Base-by-base conservation (phyloP, 2,888 invertebrate genomes). In the Ethmia dodecea region DNA sequence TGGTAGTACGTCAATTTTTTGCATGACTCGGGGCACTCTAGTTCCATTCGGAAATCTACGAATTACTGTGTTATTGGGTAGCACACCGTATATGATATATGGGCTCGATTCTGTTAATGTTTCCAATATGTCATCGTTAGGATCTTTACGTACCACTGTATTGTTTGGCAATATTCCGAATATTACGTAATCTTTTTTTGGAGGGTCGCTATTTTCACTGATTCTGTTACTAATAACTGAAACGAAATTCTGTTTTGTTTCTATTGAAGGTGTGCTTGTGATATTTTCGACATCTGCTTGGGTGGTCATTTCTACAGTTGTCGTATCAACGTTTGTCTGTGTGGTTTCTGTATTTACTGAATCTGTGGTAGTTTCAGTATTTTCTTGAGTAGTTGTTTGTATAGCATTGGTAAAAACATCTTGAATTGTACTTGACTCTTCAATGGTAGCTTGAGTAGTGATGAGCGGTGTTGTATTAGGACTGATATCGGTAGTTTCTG, bases 11-110 rank as follows among this genome's bases (percentile, higher is more conserved):
- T 88, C 88, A 79, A 88, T 86, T 75, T 83, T 83, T 76, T 84
- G 83, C 69, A 78, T 80, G 63, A 84, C 70, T 64, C 92, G 91
- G 75, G 93, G 92, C 73, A 93, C 90, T 75, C 91, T 83, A 67
- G 93, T 93, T 72, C 93, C 93, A 62, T 94, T 93, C 48, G 93
- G 93, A 69, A 91, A 93, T 83, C 92, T 93, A 80, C 91, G 90
- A 68, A 93, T 91, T 71, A 93, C 86, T 70, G 91, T 92, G 78
- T 93, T 93, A 86, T 93, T 92, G 51, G 93, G 93, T 71, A 90
- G 91, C 60, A 93, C 89, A 68, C 93, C 93, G 60, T 91, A 92
- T 68, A 93, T 89, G 56, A 93, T 89, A 72, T 90, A 93, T 48
- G 93, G 92, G 64, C 89, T 89, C 57, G 91, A 87, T 64, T 91